phyloP scores from a whole-genome alignment of 92 coral and sea anemone genomes.

The Phenganax subtilis region DNA sequence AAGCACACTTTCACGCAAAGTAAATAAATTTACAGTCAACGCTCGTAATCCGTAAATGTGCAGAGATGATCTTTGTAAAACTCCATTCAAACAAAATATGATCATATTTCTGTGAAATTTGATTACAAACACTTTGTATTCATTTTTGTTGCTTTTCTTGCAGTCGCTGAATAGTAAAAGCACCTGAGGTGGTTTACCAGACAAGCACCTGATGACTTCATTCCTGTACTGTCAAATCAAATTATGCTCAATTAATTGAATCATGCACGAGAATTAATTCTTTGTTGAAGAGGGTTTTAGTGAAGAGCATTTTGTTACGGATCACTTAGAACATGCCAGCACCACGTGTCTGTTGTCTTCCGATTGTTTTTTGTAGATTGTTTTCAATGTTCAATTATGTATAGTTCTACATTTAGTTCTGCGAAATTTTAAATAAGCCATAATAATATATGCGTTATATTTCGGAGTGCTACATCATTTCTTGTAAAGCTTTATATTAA shows the following conservation, averaged over 20 bases:
- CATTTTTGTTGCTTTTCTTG: background rate
- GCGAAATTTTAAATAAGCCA: no score
- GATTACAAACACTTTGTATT: background rate
- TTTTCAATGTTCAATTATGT: background rate
- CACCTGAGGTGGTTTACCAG: slow-evolving; percentile 34
- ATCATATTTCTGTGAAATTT: background rate
- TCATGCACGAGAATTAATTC: background rate
- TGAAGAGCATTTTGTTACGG: background rate
- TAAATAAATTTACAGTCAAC: slow-evolving; percentile 4
- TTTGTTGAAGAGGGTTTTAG: background rate
- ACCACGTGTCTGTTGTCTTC: slow-evolving; percentile 18
- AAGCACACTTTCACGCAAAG: slow-evolving; percentile 2
- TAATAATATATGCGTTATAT: no score
- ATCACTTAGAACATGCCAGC: background rate
- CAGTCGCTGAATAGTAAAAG: slow-evolving; percentile 3
- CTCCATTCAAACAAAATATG: background rate
- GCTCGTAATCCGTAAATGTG: background rate
- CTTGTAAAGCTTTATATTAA: no score
- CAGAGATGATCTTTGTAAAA: background rate
- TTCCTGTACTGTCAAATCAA: slow-evolving; percentile 35
- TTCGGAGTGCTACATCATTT: no score
- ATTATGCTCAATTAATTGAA: slow-evolving; percentile 8
- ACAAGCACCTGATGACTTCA: slow-evolving; percentile 39
- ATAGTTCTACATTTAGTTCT: background rate
- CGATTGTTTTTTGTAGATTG: background rate